Percentiles rank a stretch among this genome's conserved stretches.
These are phyloP conservation scores for Lagria hirta DNA, from an alignment of 2,888 invertebrate genomes.

Conservation along the genomic window DNA sequence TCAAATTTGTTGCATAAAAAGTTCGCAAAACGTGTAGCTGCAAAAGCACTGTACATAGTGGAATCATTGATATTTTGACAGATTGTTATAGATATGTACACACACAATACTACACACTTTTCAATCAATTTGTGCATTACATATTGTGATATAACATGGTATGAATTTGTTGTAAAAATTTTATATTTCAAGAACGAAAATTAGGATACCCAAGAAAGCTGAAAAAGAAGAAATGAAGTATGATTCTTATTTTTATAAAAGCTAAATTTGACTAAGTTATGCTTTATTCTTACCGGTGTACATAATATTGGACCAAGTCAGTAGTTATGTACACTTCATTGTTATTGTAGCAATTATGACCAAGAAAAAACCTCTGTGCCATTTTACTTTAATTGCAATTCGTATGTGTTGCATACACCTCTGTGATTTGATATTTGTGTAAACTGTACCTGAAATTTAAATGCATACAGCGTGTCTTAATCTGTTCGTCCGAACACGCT, in stretches of 20 bases:
- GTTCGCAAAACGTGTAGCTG: slow-evolving; percentile 54
- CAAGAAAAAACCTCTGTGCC: slow-evolving; percentile 30
- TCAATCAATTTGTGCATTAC: slow-evolving; percentile 31
- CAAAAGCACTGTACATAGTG: slow-evolving; percentile 51
- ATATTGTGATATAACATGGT: slow-evolving; percentile 41
- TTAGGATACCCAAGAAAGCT: no score
- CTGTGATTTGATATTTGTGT: slow-evolving; percentile 32
- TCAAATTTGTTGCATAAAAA: slow-evolving; percentile 32
- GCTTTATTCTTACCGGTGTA: no score
- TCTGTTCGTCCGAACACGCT: background rate
- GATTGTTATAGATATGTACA: slow-evolving; percentile 17
- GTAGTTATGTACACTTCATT: slow-evolving; percentile 13
- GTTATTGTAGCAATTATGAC: slow-evolving; percentile 21
- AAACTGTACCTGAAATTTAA: slow-evolving; percentile 30
- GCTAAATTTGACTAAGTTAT: no score
- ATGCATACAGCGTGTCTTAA: slow-evolving; percentile 2
- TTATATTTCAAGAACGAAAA: slow-evolving; percentile 5
- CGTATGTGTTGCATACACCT: slow-evolving; percentile 24
- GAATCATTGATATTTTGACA: slow-evolving; percentile 21
- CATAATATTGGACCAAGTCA: slow-evolving; percentile 17
- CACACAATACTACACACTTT: slow-evolving; percentile 17
- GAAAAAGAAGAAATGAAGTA: no score
- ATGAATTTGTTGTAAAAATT: slow-evolving; percentile 3
- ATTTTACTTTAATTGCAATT: slow-evolving; percentile 22
- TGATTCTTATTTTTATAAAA: no score